Base-by-base conservation (phyloP, 1,140 invertebrate genomes). In the Asobara japonica region DNA sequence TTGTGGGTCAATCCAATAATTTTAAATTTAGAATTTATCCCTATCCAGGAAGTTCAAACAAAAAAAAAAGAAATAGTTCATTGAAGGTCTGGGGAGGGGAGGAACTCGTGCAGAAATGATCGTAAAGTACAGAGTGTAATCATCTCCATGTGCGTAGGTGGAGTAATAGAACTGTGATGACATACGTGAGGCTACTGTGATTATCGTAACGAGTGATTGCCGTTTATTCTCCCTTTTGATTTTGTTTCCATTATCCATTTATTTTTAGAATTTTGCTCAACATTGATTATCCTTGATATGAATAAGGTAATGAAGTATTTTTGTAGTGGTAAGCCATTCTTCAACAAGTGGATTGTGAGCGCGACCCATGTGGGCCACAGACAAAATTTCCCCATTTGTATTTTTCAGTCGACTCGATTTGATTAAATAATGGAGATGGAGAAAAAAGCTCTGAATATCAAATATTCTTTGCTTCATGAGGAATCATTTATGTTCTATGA, bases 61-160 rank as follows among this genome's bases (percentile, higher is more conserved):
- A n/a, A n/a, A n/a, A n/a, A n/a, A n/a, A n/a, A n/a, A n/a, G n/a
- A n/a, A n/a, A n/a, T n/a, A n/a, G n/a, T 33, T 33, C 31, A 33
- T 33, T 11, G 31, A 33, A n/a, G 31, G 5, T 33, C 31, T 33
- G 7, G 41, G 27, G 22, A 29, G 16, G 22, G 10, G 56, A 20
- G 69, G 11, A 71, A 71, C n/a, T 60, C 25, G 60, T 65, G 33
- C 48, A 33, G 51, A 56, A 22, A 27, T 56, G 41, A 45, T 51
- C 65, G 16, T 45, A 66, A 27, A 64, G 61, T 22, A 64, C 64
- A 18, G 20, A 65, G 33, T 71, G 27, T 67, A 61, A 72, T 72
- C 62, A 51, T n/a, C 41, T 66, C 33, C 65, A 61, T 67, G 48
- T 72, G 71, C 65, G 71, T 72, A 72, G 65, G 51, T 56, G 56